A percentile compares a stretch with the other conserved stretches of the same genome.
Evolutionary conservation across 1,140 invertebrate species (phyloP).

Genomic region (Eriosoma lanigerum): DNA sequence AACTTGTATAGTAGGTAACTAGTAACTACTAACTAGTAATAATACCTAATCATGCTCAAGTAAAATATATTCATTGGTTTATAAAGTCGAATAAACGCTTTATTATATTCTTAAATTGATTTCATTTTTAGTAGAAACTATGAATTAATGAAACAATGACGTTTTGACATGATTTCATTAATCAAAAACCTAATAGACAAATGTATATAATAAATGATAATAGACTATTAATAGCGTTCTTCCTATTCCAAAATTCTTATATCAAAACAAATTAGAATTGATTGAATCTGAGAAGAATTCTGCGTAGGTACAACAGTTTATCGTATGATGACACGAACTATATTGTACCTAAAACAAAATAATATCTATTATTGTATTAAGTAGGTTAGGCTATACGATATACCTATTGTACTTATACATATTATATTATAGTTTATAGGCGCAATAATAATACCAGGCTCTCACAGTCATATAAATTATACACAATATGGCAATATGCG

Average conservation of each 20-base stretch:
- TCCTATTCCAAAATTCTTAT: too few relatives aligned
- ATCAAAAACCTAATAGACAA: slow-evolving; percentile 7
- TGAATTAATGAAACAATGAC: slow-evolving; percentile 30
- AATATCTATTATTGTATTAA: too few relatives aligned
- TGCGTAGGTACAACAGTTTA: background rate
- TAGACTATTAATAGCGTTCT: background rate
- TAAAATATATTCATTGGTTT: too few relatives aligned
- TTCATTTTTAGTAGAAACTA: slow-evolving; percentile 22
- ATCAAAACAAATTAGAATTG: background rate
- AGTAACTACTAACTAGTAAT: too few relatives aligned
- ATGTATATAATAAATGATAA: background rate
- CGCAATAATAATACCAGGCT: too few relatives aligned
- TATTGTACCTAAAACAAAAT: background rate
- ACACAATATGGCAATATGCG: too few relatives aligned
- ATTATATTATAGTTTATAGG: too few relatives aligned
- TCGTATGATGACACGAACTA: slow-evolving; percentile 31
- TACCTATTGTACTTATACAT: background rate
- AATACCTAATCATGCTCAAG: too few relatives aligned
- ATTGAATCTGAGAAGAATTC: slow-evolving; percentile 2
- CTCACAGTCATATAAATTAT: too few relatives aligned
- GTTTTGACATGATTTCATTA: slow-evolving; percentile 31
- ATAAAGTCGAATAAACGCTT: too few relatives aligned
- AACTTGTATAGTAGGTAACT: too few relatives aligned
- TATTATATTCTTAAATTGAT: slow-evolving; percentile 11
- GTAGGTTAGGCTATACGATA: background rate